Evolutionary conservation across 2,113 vertebrate genomes (phyloP).

Genomic region (Prionailurus bengalensis): DNA sequence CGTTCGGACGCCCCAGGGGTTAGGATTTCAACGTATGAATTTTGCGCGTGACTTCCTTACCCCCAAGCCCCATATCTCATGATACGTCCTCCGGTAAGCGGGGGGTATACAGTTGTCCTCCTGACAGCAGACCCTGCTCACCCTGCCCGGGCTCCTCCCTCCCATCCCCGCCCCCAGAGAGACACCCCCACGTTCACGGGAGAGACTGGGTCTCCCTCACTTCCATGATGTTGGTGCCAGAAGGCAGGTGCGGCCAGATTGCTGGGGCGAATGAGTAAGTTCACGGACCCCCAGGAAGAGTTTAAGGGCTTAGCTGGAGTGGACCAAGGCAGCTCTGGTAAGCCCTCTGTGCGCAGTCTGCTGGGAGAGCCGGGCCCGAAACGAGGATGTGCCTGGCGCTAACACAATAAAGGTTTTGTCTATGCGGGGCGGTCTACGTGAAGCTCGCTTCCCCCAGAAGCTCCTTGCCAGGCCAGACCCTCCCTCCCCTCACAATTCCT

Average conservation of each 20-base stretch:
- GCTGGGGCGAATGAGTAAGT: no score
- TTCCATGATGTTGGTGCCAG: fast-evolving
- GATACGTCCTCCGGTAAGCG: background rate
- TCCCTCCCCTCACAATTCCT: background rate
- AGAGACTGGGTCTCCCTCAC: no score
- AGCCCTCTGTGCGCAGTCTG: background rate
- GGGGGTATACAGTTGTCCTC: fast-evolving
- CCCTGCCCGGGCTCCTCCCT: background rate
- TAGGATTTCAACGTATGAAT: background rate
- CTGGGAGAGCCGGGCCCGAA: fast-evolving
- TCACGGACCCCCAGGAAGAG: background rate
- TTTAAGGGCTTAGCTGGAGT: background rate
- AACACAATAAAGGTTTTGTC: background rate
- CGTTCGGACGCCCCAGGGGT: background rate
- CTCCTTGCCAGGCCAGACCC: background rate
- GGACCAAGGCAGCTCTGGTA: background rate
- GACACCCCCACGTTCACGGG: background rate
- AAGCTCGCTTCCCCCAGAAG: fast-evolving
- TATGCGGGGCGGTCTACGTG: background rate
- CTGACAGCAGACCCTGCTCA: background rate
- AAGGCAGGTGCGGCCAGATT: background rate
- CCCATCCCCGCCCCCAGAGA: fast-evolving
- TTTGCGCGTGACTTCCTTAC: background rate
- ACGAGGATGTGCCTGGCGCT: fast-evolving
- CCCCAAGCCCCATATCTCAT: fast-evolving